Evolutionary conservation across 2,113 vertebrate species (phyloP).

Genomic region (Peromyscus californicus): DNA sequence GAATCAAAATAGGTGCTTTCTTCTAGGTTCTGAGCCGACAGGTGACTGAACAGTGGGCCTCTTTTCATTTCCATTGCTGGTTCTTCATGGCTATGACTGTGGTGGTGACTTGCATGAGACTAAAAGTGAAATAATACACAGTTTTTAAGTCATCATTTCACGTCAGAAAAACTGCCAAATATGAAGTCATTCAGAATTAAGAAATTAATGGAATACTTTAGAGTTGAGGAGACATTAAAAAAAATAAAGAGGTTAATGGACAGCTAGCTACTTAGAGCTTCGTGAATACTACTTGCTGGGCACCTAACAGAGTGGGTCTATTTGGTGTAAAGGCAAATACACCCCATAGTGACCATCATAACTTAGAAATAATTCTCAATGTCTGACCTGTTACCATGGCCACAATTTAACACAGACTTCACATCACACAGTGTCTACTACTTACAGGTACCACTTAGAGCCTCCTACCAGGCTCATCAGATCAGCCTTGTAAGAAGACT

Average conservation of each 20-base stretch:
- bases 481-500: neutral
- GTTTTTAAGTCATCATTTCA: conserved; percentile 60
- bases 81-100: conserved; percentile 88
- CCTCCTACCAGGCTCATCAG: neutral
- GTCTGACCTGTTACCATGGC: neutral
- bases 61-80: conserved; percentile 84
- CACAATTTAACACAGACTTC: conserved; percentile 16
- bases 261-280: neutral
- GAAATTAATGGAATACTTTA: neutral
- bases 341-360: neutral
- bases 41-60: conserved; percentile 84
- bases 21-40: conserved; percentile 86
- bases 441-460: neutral
- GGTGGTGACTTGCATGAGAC: conserved; percentile 91
- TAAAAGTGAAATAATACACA: conserved; percentile 69
- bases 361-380: neutral
- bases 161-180: conserved; percentile 10
- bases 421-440: neutral
- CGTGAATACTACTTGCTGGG: neutral
- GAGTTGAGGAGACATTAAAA: neutral
- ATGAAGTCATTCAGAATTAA: conserved; percentile 50
- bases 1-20: conserved; percentile 91
- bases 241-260: neutral
- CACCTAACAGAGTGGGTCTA: neutral
- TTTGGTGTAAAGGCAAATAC: neutral